phyloP scores from a whole-genome alignment of 2,797 vertebrate genomes.

The Ispidina picta region DNA sequence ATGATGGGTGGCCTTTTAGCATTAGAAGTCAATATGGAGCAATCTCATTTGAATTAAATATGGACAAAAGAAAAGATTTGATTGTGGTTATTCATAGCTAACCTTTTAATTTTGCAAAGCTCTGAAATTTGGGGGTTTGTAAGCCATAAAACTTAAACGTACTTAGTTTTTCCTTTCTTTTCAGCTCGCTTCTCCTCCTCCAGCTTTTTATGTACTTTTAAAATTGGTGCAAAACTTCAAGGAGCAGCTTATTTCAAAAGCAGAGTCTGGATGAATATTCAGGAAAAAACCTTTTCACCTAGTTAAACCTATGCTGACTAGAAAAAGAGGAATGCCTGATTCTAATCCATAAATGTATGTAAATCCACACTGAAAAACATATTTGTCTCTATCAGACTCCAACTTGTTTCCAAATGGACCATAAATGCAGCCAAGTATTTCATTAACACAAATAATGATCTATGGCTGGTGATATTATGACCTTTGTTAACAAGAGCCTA shows the following conservation, averaged over 20 bases:
- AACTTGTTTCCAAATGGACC: conserved; percentile 52
- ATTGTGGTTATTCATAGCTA: conserved; percentile 78
- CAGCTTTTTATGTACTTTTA: conserved; percentile 55
- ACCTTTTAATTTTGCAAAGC: conserved; percentile 78
- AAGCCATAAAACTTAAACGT: conserved; percentile 63
- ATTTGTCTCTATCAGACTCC: conserved; percentile 62
- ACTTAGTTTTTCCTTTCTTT: conserved; percentile 53
- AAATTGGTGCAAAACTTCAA: conserved; percentile 53
- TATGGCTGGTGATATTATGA: conserved; percentile 41
- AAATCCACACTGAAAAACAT: conserved; percentile 69
- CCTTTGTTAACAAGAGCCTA: conserved; percentile 38
- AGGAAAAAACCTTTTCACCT: conserved; percentile 66
- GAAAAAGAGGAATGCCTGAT: conserved; percentile 64
- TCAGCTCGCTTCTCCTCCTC: conserved; percentile 42
- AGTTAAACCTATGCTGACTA: conserved; percentile 59
- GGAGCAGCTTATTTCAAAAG: conserved; percentile 63
- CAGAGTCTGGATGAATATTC: conserved; percentile 59
- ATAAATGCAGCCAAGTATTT: conserved; percentile 63
- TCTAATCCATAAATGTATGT: conserved; percentile 67
- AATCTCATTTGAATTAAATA: conserved; percentile 88
- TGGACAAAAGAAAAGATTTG: conserved; percentile 81
- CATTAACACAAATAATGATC: conserved; percentile 64
- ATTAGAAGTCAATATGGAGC: conserved; percentile 89
- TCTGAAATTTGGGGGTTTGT: conserved; percentile 58
- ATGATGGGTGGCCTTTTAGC: conserved; percentile 91